phyloP scores from a whole-genome alignment of 1,140 invertebrate species.

The Plutomurus gul region DNA sequence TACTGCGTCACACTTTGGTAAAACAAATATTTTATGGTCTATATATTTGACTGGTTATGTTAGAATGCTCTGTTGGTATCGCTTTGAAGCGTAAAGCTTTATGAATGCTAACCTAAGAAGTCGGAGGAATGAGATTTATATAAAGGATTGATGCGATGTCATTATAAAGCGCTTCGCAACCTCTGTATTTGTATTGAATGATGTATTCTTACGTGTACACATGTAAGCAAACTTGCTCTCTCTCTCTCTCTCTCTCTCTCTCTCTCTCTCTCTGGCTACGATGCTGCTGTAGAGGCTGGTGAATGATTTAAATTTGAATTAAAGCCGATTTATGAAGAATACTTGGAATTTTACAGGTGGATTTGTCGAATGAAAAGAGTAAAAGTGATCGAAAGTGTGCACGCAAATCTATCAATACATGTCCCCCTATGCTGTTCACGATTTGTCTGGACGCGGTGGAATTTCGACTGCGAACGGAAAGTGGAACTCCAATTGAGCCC shows the following conservation, averaged over 20 bases:
- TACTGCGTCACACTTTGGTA: too few relatives aligned
- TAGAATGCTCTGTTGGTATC: neutral
- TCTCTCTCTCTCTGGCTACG: neutral
- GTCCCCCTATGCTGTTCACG: constrained; percentile 17
- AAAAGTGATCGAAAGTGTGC: constrained; percentile 27
- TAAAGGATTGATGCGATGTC: too few relatives aligned
- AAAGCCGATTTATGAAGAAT: neutral
- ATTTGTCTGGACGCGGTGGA: constrained; percentile 46
- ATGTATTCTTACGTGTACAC: too few relatives aligned
- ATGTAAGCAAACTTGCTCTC: neutral
- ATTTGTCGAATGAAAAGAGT: constrained; percentile 16
- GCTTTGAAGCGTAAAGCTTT: neutral
- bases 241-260: neutral
- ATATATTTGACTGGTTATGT: neutral
- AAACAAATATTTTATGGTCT: constrained; percentile 1
- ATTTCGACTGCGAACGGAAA: constrained; percentile 50
- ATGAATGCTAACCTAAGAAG: too few relatives aligned
- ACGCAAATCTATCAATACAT: neutral
- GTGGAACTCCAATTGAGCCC: constrained; percentile 72
- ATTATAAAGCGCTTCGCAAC: too few relatives aligned
- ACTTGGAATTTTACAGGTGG: constrained; percentile 12
- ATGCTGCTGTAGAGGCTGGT: too few relatives aligned
- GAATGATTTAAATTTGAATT: neutral
- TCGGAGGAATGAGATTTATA: too few relatives aligned
- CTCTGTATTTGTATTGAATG: too few relatives aligned